Evolutionary conservation across 2,888 invertebrate species (phyloP).

Genomic region (Ophion obscuratus): DNA sequence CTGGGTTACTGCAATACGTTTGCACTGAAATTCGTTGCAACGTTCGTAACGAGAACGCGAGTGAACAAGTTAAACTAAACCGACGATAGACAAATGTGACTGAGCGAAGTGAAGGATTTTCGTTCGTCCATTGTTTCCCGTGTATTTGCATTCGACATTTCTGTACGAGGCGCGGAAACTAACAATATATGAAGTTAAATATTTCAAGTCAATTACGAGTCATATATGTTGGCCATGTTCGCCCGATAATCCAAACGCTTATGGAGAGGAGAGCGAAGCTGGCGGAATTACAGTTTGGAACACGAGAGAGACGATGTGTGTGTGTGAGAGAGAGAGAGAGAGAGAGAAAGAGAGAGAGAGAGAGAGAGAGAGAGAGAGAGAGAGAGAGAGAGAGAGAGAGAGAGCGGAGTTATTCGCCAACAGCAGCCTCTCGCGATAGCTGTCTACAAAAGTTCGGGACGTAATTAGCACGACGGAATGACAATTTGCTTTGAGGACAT

Average conservation of each 20-base stretch:
- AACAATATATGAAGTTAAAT: slow-evolving; percentile 44
- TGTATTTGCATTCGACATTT: slow-evolving; percentile 31
- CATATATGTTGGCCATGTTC: slow-evolving; percentile 13
- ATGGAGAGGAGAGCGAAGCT: not conserved
- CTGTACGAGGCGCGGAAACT: slow-evolving; percentile 8
- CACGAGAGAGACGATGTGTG: not conserved
- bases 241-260: slow-evolving; percentile 5
- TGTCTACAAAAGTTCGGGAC: slow-evolving; percentile 65
- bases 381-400: not conserved
- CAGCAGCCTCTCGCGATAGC: slow-evolving; percentile 39
- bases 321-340: too few relatives aligned
- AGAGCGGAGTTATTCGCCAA: slow-evolving; percentile 41
- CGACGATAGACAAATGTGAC: not conserved
- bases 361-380: not conserved
- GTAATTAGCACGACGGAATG: slow-evolving; percentile 69
- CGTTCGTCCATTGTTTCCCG: not conserved
- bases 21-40: slow-evolving; percentile 3
- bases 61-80: slow-evolving; percentile 30
- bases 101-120: not conserved
- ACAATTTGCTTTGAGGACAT: slow-evolving; percentile 71
- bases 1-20: slow-evolving; percentile 9
- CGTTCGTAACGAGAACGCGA: slow-evolving; percentile 30
- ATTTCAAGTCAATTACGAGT: slow-evolving; percentile 53
- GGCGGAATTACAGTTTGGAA: slow-evolving; percentile 37
- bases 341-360: not conserved